Conservation (phyloP, 2,113 vertebrate genomes). For the Ovis aries region ARS-UI_Ramb_v3.0 NC_056054.1:192077001-192077500, state of each 20-base stretch:
- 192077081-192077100: background rate
- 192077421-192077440: background rate
- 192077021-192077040: background rate
- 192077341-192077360: background rate
- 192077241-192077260: background rate
- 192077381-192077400: background rate
- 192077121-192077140: background rate
- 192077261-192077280: background rate
- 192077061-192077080: background rate
- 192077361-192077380: background rate
- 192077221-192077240: background rate
- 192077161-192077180: background rate
- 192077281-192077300: slow-evolving; percentile 20
- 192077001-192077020: background rate
- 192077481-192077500: background rate
- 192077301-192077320: background rate
- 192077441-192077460: background rate
- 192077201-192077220: background rate
- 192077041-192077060: background rate
- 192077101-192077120: background rate
- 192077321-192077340: background rate
- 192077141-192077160: background rate
- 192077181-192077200: background rate
- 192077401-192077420: background rate
- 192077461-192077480: background rate